Evolutionary conservation across 1,140 invertebrate genomes (phyloP), one percentile per base, ranked within the genome.

Genomic region (Cotesia chilonis): DNA sequence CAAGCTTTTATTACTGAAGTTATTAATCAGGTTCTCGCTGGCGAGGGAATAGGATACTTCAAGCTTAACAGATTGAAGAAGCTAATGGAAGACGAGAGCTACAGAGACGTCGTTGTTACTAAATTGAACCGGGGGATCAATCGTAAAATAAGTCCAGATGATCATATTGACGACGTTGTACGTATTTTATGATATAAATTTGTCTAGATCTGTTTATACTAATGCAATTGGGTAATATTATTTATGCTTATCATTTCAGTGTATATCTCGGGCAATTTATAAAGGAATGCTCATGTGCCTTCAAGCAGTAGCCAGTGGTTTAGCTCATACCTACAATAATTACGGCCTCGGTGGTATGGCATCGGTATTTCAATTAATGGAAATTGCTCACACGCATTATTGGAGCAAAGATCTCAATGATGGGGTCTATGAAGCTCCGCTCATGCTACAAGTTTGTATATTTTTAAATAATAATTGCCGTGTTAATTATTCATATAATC

Each of bases 11-110:
- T 96, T 2, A 94, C 94, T 79, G 94, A 96, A 80, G 93, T 98
- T 37, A 92, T 98, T 7, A 94, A 92, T 81, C 94, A 94, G 88
- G 95, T 99, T 4, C 81, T 99, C 61, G 93, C 95, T 60, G 98
- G 98, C 7, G 96, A 99, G 88, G 97, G 98, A 2, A 93, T 99
- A 12, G 96, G 97, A 47, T 99, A 98, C 96, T 88, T 99, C 17
- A 98, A 99, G 85, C 85, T 98, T 4, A 97, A 95, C 81, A 91
- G 97, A 47, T 88, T 99, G 17, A 97, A 96, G 81, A 98, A 98
- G 82, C 86, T 99, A 4, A 98, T 99, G 96, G 98, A 99, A 86
- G 98, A 99, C 86, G 98, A 99, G 88, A 98, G 95, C 68, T 98
- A 99, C 88, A 89, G 98, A 38, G 98, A 97, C 82, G 93, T 99